phyloP scores from a whole-genome alignment of 1,140 invertebrate genomes.

The Anthonomus grandis region DNA sequence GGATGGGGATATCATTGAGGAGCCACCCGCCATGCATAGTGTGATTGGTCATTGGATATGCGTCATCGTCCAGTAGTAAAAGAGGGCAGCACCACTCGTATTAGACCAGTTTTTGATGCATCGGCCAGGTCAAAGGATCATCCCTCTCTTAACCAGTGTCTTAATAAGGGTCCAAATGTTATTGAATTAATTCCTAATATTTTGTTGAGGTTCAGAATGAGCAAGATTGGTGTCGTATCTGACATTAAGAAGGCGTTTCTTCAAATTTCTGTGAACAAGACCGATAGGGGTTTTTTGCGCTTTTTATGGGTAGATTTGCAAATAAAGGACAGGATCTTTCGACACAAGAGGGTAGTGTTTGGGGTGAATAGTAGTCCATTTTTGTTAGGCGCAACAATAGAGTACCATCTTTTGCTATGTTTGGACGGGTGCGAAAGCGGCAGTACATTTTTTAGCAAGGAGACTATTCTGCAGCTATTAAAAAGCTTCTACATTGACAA shows the following conservation, averaged over 20 bases:
- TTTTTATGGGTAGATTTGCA: slow-evolving; percentile 42
- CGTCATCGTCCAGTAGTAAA: slow-evolving; percentile 30
- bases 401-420: slow-evolving; percentile 6
- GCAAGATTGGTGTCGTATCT: slow-evolving; percentile 41
- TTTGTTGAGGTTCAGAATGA: slow-evolving; percentile 45
- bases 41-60: slow-evolving; percentile 16
- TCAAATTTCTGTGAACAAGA: slow-evolving; percentile 38
- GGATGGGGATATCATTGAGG: slow-evolving; percentile 12
- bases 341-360: slow-evolving; percentile 42
- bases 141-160: slow-evolving; percentile 46
- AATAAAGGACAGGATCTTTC: slow-evolving; percentile 26
- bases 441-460: background rate
- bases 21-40: background rate
- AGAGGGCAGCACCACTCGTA: slow-evolving; percentile 17
- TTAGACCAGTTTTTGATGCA: slow-evolving; percentile 32
- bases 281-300: slow-evolving; percentile 40
- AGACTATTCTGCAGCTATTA: slow-evolving; percentile 1
- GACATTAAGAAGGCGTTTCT: slow-evolving; percentile 51
- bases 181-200: slow-evolving; percentile 42
- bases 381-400: slow-evolving; percentile 19
- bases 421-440: slow-evolving; percentile 2
- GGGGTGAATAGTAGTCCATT: slow-evolving; percentile 33
- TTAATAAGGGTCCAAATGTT: slow-evolving; percentile 44
- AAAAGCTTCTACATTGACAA: slow-evolving; percentile 39
- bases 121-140: slow-evolving; percentile 29